phyloP scores from a whole-genome alignment of 2,888 invertebrate genomes.

The Sarcophaga variegata region DNA sequence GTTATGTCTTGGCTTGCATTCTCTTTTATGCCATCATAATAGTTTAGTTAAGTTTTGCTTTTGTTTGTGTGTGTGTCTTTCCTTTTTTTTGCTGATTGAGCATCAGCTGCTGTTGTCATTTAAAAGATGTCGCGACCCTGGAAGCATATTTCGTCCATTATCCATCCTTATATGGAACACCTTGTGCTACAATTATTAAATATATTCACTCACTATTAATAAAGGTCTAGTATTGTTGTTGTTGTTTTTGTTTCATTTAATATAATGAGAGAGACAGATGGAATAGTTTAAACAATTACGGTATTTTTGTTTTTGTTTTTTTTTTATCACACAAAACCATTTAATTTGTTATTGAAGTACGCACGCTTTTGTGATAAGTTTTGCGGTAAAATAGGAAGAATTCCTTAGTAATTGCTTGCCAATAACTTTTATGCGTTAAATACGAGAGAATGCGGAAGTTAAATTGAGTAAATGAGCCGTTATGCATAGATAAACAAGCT shows the following conservation, averaged over 20 bases:
- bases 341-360: not conserved
- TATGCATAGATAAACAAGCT: too few species aligned
- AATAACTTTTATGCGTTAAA: not conserved
- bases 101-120: conserved; percentile 69
- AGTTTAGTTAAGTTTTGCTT: not conserved
- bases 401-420: not conserved
- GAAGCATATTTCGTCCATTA: conserved; percentile 48
- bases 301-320: not conserved
- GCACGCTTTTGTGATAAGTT: not conserved
- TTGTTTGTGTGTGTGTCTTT: conserved; percentile 22
- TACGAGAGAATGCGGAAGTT: not conserved
- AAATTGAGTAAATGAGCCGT: not conserved
- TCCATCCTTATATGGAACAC: conserved; percentile 51
- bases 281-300: conserved; percentile 52
- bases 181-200: conserved; percentile 63
- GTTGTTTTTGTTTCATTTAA: conserved; percentile 18
- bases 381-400: not conserved
- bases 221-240: not conserved
- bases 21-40: not conserved
- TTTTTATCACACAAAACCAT: not conserved
- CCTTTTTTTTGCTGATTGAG: conserved; percentile 30
- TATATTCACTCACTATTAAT: conserved; percentile 34
- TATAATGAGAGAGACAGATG: conserved; percentile 48
- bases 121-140: conserved; percentile 66
- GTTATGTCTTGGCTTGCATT: not conserved